Evolutionary conservation across 1,140 invertebrate species (phyloP), one percentile per base, ranked within the genome.

Genomic region (Nylanderia fulva): DNA sequence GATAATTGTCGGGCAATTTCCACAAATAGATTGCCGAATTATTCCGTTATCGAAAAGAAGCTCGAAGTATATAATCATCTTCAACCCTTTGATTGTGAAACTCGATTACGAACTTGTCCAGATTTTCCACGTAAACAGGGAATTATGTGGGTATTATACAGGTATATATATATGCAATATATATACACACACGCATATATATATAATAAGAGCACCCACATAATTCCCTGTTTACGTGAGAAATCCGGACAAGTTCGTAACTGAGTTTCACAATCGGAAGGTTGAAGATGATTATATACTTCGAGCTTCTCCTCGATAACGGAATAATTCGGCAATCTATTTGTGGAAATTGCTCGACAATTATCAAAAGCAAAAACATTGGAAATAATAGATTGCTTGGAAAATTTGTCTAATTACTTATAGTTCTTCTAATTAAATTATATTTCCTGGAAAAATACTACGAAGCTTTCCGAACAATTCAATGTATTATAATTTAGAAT

Each of bases 281-380:
- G 29, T 79, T 33, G 18, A 56, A 79, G 42, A 58, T 27, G 33
- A 68, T 79, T 79, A 79, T 24, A 39, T 36, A 15, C 24, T 4
- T 68, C 21, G 36, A 71, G 8, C 7, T 71, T 71, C 24, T 60
- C 68, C 15, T 33, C 7, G 39, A 24, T 8, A 21, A 29, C 24
- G 0, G n/a, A 52, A 18, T 68, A 36, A 79, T 54, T 36, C n/a
- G 29, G 11, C 56, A 42, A 42, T 56, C n/a, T 52, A 77, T 48
- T 64, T 36, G n/a, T 52, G 24, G 1, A 68, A 66, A 36, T 0
- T 66, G 6, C 11, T 9, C n/a, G 8, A 1, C 5, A 3, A 18
- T 79, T 33, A n/a, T 2, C 45, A 39, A 71, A 58, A 58, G 3
- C 52, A 58, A 58, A n/a, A n/a, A 42, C 24, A 13, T 61, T 61